Percentiles rank a stretch among this genome's conserved stretches.
Evolutionary conservation across 2,113 vertebrate species (phyloP).

Genomic region (Gymnogyps californianus): DNA sequence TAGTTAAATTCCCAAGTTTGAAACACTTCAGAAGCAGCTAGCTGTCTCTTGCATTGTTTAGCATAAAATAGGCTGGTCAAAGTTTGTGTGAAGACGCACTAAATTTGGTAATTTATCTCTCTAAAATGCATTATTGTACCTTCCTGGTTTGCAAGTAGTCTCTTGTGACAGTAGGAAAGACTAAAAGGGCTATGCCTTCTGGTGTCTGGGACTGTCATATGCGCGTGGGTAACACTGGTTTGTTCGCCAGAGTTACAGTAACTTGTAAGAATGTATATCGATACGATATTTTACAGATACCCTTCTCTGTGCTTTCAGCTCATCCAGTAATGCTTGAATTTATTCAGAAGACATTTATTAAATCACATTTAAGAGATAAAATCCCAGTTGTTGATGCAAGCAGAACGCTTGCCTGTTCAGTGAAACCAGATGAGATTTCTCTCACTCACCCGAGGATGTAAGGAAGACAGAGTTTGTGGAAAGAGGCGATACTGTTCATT

Average conservation of each 20-base stretch:
- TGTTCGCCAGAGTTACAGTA: background rate
- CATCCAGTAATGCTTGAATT: background rate
- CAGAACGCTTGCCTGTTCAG: background rate
- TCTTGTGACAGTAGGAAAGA: background rate
- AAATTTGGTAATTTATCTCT: background rate
- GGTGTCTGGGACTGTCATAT: background rate
- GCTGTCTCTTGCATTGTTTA: background rate
- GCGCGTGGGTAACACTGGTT: fast-evolving
- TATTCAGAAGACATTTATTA: background rate
- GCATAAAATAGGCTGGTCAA: background rate
- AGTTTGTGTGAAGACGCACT: background rate
- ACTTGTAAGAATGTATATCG: background rate
- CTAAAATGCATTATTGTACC: background rate
- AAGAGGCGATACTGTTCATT: background rate
- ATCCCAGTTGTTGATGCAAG: background rate
- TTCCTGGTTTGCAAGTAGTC: background rate
- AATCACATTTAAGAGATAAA: background rate
- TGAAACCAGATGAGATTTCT: background rate
- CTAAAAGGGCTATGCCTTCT: background rate
- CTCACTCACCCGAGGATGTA: background rate
- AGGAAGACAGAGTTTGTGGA: background rate
- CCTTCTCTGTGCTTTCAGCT: background rate
- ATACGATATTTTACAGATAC: background rate
- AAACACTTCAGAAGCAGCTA: background rate
- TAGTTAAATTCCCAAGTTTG: background rate